Evolutionary conservation across 2,797 vertebrate species (phyloP), one percentile per base, ranked within the genome.

Genomic region (Enteromius mattozi): DNA sequence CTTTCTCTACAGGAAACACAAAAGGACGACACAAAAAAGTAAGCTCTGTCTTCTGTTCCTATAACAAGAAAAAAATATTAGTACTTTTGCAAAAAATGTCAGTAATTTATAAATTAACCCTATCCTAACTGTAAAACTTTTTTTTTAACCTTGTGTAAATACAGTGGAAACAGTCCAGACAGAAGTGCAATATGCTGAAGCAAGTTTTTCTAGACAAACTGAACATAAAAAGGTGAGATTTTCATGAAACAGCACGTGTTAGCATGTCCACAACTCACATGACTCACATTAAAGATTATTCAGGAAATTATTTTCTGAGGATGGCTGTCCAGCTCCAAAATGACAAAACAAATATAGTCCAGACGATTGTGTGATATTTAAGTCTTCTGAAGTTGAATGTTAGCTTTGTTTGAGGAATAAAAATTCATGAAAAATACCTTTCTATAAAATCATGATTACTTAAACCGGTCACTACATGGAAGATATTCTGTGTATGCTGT

Each of bases 121-220:
- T 63, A 30, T 63, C 27, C 13, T 16, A 30, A 63, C 61, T 30
- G 24, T 63, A 30, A 63, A 30, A 30, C 27, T 30, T 59, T 7
- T 3, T 72, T 30, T 49, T 49, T 6, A 49, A 19, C 42, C n/a
- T 19, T 7, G n/a, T 71, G 69, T 27, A 2, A 49, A 21, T 27
- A 19, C 72, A 54, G 49, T 7, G 30, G 40, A 49, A 49, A 80
- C 61, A 24, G 79, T n/a, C n/a, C n/a, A n/a, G n/a, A n/a, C n/a
- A n/a, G n/a, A n/a, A n/a, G 71, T 10, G 19, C 66, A n/a, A n/a
- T n/a, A n/a, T n/a, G n/a, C n/a, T n/a, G n/a, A n/a, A n/a, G n/a
- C n/a, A n/a, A n/a, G n/a, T n/a, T n/a, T n/a, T n/a, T n/a, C n/a
- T n/a, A n/a, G n/a, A n/a, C n/a, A n/a, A n/a, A n/a, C n/a, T n/a